These are phyloP conservation scores for Rhopalosiphum nymphaeae DNA, from an alignment of 2,888 invertebrate genomes.

Conservation along the genomic window DNA sequence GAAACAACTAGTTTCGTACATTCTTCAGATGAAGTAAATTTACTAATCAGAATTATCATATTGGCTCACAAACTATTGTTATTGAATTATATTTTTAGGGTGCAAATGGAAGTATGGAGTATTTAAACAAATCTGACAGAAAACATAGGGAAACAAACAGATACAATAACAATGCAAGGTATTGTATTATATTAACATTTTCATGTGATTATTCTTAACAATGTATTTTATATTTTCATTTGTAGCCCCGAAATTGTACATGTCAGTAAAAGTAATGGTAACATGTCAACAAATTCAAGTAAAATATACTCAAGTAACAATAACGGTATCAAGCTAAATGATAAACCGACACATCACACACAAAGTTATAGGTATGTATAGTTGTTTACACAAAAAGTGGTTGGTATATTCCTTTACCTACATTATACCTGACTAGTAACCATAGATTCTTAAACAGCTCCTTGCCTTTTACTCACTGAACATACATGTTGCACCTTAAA, in stretches of 20 bases:
- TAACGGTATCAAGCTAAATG: conserved; percentile 47
- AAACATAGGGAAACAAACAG: conserved; percentile 28
- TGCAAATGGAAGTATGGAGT: conserved; percentile 40
- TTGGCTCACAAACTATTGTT: background rate
- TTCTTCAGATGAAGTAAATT: conserved; percentile 51
- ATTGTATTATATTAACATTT: background rate
- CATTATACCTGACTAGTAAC: no score
- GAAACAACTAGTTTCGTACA: conserved; percentile 40
- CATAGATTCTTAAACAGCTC: no score
- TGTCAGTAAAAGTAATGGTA: conserved; percentile 39
- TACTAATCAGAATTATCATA: background rate
- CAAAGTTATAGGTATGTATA: conserved; percentile 60
- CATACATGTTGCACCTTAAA: no score
- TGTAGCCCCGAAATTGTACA: conserved; percentile 47
- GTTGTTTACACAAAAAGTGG: background rate
- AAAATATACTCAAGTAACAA: conserved; percentile 33
- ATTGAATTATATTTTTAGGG: conserved; percentile 22
- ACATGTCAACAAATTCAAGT: conserved; percentile 38
- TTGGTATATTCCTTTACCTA: no score
- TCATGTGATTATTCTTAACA: background rate
- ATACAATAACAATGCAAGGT: conserved; percentile 39
- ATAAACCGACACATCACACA: conserved; percentile 65
- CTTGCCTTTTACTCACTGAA: no score
- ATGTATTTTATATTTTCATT: background rate
- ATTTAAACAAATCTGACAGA: conserved; percentile 44